These are phyloP conservation scores for Caenorhabditis elegans DNA, from an alignment of 1,140 invertebrate species.

Conservation along the genomic window DNA sequence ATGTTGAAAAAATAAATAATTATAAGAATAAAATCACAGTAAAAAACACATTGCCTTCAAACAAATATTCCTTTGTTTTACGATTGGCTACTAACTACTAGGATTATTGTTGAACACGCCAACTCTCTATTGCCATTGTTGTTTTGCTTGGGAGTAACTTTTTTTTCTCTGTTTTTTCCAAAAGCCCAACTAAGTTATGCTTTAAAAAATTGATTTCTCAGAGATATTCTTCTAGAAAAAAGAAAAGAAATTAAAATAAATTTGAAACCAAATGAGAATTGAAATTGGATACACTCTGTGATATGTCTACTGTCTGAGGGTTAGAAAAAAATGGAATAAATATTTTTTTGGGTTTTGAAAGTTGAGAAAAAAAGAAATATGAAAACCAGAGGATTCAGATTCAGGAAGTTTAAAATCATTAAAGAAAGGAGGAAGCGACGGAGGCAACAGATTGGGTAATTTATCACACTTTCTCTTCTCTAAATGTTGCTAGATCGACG, in stretches of 20 bases:
- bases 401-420: slow-evolving; percentile 19
- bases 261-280: slow-evolving; percentile 18
- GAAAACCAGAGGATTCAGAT: background rate
- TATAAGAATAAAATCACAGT: too few relatives aligned
- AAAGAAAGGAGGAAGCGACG: background rate
- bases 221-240: too few relatives aligned
- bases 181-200: background rate
- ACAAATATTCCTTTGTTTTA: background rate
- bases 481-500: background rate
- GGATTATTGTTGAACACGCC: background rate
- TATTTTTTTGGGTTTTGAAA: too few relatives aligned
- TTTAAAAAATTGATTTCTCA: too few relatives aligned
- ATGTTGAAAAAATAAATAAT: too few relatives aligned
- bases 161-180: background rate
- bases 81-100: background rate
- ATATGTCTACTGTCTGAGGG: too few relatives aligned
- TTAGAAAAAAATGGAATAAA: too few relatives aligned
- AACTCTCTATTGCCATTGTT: background rate
- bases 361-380: background rate
- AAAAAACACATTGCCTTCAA: too few relatives aligned
- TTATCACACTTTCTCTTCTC: slow-evolving; percentile 13
- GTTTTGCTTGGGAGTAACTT: too few relatives aligned
- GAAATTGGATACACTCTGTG: background rate
- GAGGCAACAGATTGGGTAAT: slow-evolving; percentile 4
- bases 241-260: too few relatives aligned